Evolutionary conservation across 2,797 vertebrate species (phyloP).

Genomic region (Pseudocheirus occidentalis): DNA sequence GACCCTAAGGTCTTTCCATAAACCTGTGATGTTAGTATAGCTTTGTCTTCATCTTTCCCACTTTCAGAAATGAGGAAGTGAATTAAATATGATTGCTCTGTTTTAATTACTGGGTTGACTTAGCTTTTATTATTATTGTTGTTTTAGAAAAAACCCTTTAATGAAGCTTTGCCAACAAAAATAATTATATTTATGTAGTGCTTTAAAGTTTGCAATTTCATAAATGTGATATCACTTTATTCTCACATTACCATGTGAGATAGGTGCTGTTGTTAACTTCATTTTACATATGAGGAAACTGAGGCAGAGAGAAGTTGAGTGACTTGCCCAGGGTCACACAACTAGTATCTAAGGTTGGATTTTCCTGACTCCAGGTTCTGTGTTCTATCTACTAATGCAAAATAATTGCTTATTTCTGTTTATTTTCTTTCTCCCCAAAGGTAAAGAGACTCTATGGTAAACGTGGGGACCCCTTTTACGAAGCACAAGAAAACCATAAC

Average conservation of each 20-base stretch:
- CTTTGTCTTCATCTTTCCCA: not conserved
- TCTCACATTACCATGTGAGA: not conserved
- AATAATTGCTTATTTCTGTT: constrained; percentile 7
- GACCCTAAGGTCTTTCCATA: not conserved
- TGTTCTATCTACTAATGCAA: constrained; percentile 5
- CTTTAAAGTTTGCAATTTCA: not conserved
- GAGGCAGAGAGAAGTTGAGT: not conserved
- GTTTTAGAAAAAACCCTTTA: not conserved
- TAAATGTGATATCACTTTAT: not conserved
- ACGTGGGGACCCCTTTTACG: constrained; percentile 94
- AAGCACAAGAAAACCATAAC: constrained; percentile 98
- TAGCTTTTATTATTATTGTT: not conserved
- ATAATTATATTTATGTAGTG: not conserved
- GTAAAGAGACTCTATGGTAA: constrained; percentile 87
- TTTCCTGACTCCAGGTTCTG: not conserved
- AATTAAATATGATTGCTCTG: not conserved
- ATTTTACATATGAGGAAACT: not conserved
- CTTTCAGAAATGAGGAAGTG: not conserved
- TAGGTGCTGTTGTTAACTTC: not conserved
- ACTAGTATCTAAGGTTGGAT: not conserved
- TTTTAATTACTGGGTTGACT: not conserved
- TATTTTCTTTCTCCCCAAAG: constrained; percentile 80
- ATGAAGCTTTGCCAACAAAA: not conserved
- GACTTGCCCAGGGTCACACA: not conserved
- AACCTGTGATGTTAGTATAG: not conserved